Evolutionary conservation across 2,888 invertebrate genomes (phyloP).

Genomic region (Gordius sp.): DNA sequence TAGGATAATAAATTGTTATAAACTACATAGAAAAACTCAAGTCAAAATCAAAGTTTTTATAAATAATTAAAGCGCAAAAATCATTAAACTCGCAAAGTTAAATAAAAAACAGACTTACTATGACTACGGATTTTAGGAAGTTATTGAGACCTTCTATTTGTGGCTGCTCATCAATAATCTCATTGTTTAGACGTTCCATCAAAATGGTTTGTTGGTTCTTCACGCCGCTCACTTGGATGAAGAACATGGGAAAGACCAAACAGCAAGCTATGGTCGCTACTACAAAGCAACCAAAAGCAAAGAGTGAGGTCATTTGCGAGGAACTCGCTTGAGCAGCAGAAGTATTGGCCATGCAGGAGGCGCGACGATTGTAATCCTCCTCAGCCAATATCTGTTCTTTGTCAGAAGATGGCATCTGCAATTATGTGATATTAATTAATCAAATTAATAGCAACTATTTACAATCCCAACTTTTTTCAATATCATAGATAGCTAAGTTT

Average conservation of each 20-base stretch:
- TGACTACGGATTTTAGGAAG: background rate
- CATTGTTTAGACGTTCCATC: constrained; percentile 1
- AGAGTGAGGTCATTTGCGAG: background rate
- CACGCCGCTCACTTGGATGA: constrained; percentile 13
- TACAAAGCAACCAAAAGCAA: constrained; percentile 11
- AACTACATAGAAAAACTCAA: no score
- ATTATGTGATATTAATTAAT: no score
- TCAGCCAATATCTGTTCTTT: constrained; percentile 11
- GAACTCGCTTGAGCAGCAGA: no score
- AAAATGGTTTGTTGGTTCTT: constrained; percentile 9
- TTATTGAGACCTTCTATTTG: background rate
- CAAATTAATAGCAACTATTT: no score
- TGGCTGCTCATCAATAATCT: constrained; percentile 5
- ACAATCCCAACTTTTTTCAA: no score
- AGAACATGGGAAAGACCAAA: constrained; percentile 11
- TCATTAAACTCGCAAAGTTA: no score
- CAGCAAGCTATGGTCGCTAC: constrained; percentile 14
- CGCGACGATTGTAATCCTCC: background rate
- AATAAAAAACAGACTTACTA: background rate
- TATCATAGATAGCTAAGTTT: no score
- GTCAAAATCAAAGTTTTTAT: no score
- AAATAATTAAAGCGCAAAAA: no score
- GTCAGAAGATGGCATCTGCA: background rate
- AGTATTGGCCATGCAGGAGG: background rate
- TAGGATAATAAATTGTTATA: no score